phyloP scores from a whole-genome alignment of 2,888 invertebrate species.

The Pterobdella sp. region DNA sequence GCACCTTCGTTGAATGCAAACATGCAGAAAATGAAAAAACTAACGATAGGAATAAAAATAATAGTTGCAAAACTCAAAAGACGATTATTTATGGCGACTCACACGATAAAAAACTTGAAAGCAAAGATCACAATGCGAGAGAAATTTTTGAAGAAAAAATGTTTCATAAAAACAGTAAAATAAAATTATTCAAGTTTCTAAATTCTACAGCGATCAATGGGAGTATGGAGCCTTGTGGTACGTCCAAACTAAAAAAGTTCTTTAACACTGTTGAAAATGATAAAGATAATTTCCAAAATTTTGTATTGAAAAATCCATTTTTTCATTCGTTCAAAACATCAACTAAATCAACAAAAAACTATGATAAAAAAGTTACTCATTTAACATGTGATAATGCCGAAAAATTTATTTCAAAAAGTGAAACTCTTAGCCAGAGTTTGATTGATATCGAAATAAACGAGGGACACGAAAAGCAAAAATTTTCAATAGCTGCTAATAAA shows the following conservation, averaged over 20 bases:
- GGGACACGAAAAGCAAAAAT: background rate
- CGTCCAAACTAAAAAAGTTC: no score
- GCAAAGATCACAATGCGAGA: no score
- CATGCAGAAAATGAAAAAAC: background rate
- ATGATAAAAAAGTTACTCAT: background rate
- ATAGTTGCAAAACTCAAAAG: background rate
- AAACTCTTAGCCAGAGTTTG: no score
- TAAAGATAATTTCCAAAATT: no score
- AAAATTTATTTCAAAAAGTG: background rate
- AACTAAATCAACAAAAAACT: background rate
- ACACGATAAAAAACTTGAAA: background rate
- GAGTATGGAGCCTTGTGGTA: no score
- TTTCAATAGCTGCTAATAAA: background rate
- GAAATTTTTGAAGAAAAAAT: no score
- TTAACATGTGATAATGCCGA: background rate
- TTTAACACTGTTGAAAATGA: no score
- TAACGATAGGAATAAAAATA: background rate
- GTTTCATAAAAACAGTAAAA: no score
- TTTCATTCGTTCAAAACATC: background rate
- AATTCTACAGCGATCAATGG: no score
- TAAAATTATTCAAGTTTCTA: no score
- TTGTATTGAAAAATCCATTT: no score
- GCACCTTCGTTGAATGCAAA: constrained; percentile 12
- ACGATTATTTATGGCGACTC: background rate
- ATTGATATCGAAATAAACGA: no score